These are phyloP conservation scores for Agelastica alni DNA, from an alignment of 2,888 invertebrate species.

Conservation along the genomic window DNA sequence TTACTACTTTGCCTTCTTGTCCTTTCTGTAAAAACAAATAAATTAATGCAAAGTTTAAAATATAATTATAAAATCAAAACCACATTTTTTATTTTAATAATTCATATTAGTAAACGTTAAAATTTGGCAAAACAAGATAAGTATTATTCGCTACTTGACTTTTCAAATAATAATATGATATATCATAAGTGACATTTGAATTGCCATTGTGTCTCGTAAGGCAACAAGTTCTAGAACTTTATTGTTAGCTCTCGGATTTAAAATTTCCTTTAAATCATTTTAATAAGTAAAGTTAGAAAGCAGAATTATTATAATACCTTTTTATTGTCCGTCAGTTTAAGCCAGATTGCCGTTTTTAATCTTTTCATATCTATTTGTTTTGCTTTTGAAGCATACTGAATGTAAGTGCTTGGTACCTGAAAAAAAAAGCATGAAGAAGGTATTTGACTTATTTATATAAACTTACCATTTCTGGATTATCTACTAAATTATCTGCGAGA, in stretches of 20 bases:
- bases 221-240: too few relatives aligned
- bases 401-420: slow-evolving; percentile 72
- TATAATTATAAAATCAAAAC: background rate
- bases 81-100: background rate
- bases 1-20: slow-evolving; percentile 39
- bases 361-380: slow-evolving; percentile 87
- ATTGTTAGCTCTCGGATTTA: too few relatives aligned
- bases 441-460: background rate
- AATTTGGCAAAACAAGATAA: too few relatives aligned
- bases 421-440: slow-evolving; percentile 27
- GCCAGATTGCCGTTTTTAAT: slow-evolving; percentile 78
- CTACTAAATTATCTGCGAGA: slow-evolving; percentile 64
- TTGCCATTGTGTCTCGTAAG: too few relatives aligned
- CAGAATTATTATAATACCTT: too few relatives aligned
- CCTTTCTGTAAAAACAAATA: slow-evolving; percentile 18
- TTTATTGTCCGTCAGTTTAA: slow-evolving; percentile 55
- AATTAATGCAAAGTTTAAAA: background rate
- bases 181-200: too few relatives aligned
- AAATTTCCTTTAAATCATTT: too few relatives aligned
- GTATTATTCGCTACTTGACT: too few relatives aligned
- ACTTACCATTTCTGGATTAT: slow-evolving; percentile 66
- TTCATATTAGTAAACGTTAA: too few relatives aligned
- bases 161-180: too few relatives aligned
- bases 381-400: slow-evolving; percentile 80
- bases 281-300: too few relatives aligned